Percentiles rank a stretch among this genome's conserved stretches.
Evolutionary conservation across 1,140 invertebrate species (phyloP).

Genomic region (Aphaenogaster floridana): DNA sequence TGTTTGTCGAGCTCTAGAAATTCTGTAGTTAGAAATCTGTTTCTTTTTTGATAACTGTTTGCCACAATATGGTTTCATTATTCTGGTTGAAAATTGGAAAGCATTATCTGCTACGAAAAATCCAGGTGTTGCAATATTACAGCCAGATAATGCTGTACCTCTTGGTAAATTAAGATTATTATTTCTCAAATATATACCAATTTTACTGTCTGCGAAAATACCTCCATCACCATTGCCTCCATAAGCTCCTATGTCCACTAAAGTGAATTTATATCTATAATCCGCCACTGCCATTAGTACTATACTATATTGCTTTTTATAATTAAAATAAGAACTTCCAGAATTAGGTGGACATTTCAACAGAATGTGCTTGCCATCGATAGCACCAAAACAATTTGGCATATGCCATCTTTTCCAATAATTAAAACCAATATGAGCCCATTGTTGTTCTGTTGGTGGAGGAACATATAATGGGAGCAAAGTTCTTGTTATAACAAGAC

Average conservation of each 20-base stretch:
- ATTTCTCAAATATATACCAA: neutral
- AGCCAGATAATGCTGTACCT: neutral
- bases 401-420: constrained; percentile 16
- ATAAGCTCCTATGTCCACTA: neutral
- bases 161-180: neutral
- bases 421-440: neutral
- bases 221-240: neutral
- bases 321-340: constrained; percentile 4
- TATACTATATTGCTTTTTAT: neutral
- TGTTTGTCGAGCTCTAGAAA: neutral
- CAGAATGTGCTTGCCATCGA: neutral
- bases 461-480: neutral
- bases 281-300: neutral
- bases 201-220: neutral
- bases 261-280: neutral
- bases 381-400: neutral
- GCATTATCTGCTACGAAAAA: neutral
- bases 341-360: neutral
- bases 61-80: neutral
- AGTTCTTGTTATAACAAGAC: neutral
- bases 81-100: neutral
- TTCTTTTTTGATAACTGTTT: neutral
- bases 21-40: neutral
- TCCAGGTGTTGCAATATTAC: neutral
- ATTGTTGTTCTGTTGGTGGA: constrained; percentile 3